phyloP scores from a whole-genome alignment of 1,140 invertebrate species.

The Lucilia cuprina region DNA sequence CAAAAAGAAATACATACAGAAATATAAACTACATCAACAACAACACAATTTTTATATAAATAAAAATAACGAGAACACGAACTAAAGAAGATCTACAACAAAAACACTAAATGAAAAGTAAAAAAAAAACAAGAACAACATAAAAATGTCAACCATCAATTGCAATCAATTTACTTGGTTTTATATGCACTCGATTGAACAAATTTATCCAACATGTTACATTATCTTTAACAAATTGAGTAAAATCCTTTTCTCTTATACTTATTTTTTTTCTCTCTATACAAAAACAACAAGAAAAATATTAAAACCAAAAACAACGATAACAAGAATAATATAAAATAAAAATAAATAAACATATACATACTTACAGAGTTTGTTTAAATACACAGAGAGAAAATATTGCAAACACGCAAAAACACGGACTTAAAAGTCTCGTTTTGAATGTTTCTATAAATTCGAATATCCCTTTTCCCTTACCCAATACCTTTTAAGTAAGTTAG shows the following conservation, averaged over 20 bases:
- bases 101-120: neutral
- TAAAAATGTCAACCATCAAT: conserved; percentile 34
- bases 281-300: no score
- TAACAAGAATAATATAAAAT: neutral
- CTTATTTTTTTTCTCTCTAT: no score
- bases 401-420: neutral
- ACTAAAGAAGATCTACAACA: neutral
- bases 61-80: neutral
- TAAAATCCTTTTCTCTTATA: conserved; percentile 17
- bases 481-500: neutral
- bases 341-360: no score
- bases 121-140: neutral
- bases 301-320: no score
- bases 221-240: conserved; percentile 35
- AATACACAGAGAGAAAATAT: neutral
- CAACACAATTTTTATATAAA: neutral
- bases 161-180: conserved; percentile 33
- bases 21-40: neutral
- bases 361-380: neutral
- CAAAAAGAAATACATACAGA: neutral
- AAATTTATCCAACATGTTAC: conserved; percentile 35
- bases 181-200: conserved; percentile 34
- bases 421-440: neutral
- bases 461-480: neutral
- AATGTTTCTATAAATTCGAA: neutral